These are phyloP conservation scores for Mormyrops boulengeri DNA, from an alignment of 2,797 vertebrate species.

Conservation along the genomic window DNA sequence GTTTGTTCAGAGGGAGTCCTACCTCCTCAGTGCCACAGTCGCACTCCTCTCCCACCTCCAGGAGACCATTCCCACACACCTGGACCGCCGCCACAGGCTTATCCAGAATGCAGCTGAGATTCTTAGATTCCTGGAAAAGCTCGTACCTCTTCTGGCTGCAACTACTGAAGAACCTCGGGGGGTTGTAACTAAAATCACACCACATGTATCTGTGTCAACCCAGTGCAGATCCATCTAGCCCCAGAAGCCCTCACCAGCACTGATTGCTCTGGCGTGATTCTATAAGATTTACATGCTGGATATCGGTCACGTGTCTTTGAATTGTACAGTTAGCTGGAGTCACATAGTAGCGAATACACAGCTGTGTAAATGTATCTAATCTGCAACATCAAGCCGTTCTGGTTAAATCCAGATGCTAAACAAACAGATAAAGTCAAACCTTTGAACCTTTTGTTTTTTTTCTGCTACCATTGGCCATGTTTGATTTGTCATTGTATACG, in stretches of 20 bases:
- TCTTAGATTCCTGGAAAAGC: not conserved
- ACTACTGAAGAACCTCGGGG: conserved; percentile 31
- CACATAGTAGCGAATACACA: not conserved
- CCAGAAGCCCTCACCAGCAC: not conserved
- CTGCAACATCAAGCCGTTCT: not conserved
- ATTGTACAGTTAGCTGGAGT: not conserved
- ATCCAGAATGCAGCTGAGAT: conserved; percentile 14
- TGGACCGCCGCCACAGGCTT: not conserved
- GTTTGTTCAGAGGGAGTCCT: not conserved
- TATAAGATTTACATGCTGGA: not conserved
- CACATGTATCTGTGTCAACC: not conserved
- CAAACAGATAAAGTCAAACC: not conserved
- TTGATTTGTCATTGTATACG: not conserved
- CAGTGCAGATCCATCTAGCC: not conserved
- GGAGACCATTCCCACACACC: conserved; percentile 23
- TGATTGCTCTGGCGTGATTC: not conserved
- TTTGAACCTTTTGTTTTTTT: not conserved
- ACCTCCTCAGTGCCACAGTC: conserved; percentile 28
- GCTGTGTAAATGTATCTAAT: not conserved
- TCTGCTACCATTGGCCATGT: not conserved
- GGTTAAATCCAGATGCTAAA: not conserved
- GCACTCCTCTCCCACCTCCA: conserved; percentile 30
- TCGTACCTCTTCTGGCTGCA: conserved; percentile 23
- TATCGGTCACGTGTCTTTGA: not conserved
- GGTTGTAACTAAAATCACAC: conserved; percentile 21